Percentiles rank a stretch among this genome's conserved stretches.
Evolutionary conservation across 2,113 vertebrate genomes (phyloP).

Genomic region (Thunnus thynnus): DNA sequence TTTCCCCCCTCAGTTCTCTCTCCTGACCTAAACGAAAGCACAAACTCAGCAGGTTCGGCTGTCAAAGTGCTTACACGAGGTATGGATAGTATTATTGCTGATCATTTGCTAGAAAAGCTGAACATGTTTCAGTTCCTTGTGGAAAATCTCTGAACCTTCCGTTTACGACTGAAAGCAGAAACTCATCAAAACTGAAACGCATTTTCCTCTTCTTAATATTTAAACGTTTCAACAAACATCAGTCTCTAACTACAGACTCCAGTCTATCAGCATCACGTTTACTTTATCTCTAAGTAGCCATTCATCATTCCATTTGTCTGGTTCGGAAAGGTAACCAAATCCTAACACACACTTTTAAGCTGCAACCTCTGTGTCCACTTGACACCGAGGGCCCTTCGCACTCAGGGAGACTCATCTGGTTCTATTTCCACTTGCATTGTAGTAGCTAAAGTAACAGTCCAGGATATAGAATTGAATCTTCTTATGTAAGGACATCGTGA

Average conservation of each 20-base stretch:
- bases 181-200: background rate
- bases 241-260: slow-evolving; percentile 11
- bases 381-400: slow-evolving; percentile 75
- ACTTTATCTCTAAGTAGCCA: slow-evolving; percentile 46
- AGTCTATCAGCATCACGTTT: slow-evolving; percentile 36
- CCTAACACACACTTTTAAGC: slow-evolving; percentile 68
- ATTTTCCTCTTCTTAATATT: background rate
- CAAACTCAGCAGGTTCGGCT: slow-evolving; percentile 38
- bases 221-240: background rate
- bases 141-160: slow-evolving; percentile 18
- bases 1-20: slow-evolving; percentile 32
- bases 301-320: slow-evolving; percentile 74
- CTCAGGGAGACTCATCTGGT: slow-evolving; percentile 65
- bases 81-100: slow-evolving; percentile 44
- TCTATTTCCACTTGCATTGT: slow-evolving; percentile 74
- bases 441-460: slow-evolving; percentile 64
- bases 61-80: slow-evolving; percentile 61
- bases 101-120: slow-evolving; percentile 46
- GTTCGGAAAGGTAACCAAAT: slow-evolving; percentile 79
- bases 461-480: slow-evolving; percentile 42
- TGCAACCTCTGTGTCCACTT: slow-evolving; percentile 76
- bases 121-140: slow-evolving; percentile 29
- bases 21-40: slow-evolving; percentile 46
- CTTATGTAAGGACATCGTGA: slow-evolving; percentile 52
- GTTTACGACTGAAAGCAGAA: background rate